These are phyloP conservation scores for Furnarius figulus DNA, from an alignment of 2,113 vertebrate species.

Conservation along the genomic window DNA sequence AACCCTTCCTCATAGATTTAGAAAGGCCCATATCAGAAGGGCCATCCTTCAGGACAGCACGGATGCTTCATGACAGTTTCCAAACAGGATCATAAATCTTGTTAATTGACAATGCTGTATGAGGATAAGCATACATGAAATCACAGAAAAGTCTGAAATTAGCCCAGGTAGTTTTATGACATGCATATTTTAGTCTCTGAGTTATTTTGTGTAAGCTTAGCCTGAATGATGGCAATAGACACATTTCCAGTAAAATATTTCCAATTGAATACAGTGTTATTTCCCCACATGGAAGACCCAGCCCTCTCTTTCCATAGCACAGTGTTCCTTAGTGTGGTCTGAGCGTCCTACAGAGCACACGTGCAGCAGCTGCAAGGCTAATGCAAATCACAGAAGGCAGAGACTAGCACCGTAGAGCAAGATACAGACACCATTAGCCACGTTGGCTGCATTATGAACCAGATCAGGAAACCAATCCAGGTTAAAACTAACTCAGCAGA, in stretches of 20 bases:
- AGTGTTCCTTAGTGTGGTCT: constrained; percentile 40
- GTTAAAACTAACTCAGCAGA: constrained; percentile 17
- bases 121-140: neutral
- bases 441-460: constrained; percentile 24
- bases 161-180: constrained; percentile 6
- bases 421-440: constrained; percentile 29
- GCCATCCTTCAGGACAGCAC: neutral
- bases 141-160: constrained; percentile 25
- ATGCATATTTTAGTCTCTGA: neutral
- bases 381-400: constrained; percentile 64
- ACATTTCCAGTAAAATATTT: constrained; percentile 58
- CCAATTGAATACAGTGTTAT: constrained; percentile 25
- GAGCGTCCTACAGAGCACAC: neutral
- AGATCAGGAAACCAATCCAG: constrained; percentile 41
- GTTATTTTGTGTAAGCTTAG: constrained; percentile 9
- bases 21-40: neutral
- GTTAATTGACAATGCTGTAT: neutral
- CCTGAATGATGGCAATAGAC: neutral
- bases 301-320: constrained; percentile 64
- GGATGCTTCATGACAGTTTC: neutral
- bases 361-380: constrained; percentile 56
- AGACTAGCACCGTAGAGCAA: accelerated
- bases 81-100: neutral
- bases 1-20: neutral
- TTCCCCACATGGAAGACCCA: constrained; percentile 40